Base-by-base conservation (phyloP, 2,113 vertebrate genomes). In the Chaenogobius annularis region DNA sequence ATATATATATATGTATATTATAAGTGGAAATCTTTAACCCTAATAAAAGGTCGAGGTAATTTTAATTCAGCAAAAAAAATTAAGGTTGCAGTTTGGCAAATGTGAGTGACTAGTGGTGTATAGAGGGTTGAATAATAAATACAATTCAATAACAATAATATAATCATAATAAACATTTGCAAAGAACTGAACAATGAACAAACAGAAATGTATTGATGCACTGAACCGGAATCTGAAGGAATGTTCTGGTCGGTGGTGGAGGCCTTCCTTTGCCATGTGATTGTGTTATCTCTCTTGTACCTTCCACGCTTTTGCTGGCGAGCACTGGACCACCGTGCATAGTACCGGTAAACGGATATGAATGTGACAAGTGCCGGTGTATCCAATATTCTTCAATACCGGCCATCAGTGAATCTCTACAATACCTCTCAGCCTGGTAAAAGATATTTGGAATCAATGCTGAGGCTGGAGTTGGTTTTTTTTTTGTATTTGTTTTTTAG, bases 301-400 rank as follows among this genome's bases (percentile, higher is more conserved):
- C 58, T 47, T 46, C 35, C 23, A 3, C 23, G 35, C 31, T 3
- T 47, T 35, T 17, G 2, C 20, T 14, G 40, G 14, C 11, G 68
- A 43, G 40, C 17, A 31, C 62, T 54, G 52, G 54, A 70, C 55
- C 22, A 19, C 12, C 22, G n/a, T 56, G 61, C 83, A 55, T 70
- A 66, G 40, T n/a, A n/a, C n/a, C n/a, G n/a, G n/a, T 5, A 9
- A 77, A 69, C 74, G 73, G 75, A 75, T 83, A 85, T 78, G 47
- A 86, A 78, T 58, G 70, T 37, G 71, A 75, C 77, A 69, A 47
- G 69, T 26, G 72, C 54, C 71, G 17, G 31, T 79, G 65, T 50
- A 80, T 73, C 61, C 78, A 83, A 76, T 68, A 69, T 71, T 54
- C 78, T 68, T 31, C 48, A 35, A 50, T 78, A 70, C n/a, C 50